Percentiles rank a stretch among this genome's conserved stretches.
Conservation (phyloP, 2,888 invertebrate species). For the Platypus cylindrus region DNA sequence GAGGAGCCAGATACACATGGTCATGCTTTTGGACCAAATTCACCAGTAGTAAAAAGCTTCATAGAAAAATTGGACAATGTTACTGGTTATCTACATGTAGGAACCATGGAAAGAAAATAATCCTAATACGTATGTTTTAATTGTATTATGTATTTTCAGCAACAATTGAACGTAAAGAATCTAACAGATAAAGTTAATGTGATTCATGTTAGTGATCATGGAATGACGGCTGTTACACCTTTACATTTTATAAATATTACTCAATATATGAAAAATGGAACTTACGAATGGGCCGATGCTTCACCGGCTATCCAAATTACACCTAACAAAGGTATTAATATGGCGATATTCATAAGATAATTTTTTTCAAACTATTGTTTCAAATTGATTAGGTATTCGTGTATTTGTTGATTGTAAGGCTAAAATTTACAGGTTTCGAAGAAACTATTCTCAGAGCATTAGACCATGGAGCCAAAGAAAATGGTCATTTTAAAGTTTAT, state of each 20-base stretch:
- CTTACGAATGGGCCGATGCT: constrained; percentile 39
- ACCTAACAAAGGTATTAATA: constrained; percentile 40
- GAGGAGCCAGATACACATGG: constrained; percentile 56
- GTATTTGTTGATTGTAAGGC: constrained; percentile 4
- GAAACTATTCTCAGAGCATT: constrained; percentile 38
- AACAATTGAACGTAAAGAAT: constrained; percentile 38
- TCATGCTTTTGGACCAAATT: constrained; percentile 47
- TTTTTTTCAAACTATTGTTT: too few relatives aligned
- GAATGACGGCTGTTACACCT: constrained; percentile 46
- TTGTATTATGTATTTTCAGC: constrained; percentile 19
- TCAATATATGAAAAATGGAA: constrained; percentile 36
- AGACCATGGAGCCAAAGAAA: constrained; percentile 31
- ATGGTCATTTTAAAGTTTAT: constrained; percentile 44
- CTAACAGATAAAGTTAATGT: constrained; percentile 46
- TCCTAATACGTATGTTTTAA: not conserved
- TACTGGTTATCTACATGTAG: constrained; percentile 43
- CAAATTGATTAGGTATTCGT: constrained; percentile 1
- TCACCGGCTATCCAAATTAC: constrained; percentile 48
- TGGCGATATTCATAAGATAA: not conserved
- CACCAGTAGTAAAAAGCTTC: constrained; percentile 29
- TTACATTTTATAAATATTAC: constrained; percentile 44
- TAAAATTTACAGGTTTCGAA: constrained; percentile 35
- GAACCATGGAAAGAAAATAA: constrained; percentile 1
- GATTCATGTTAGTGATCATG: constrained; percentile 61
- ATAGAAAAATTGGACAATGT: constrained; percentile 40